Percentiles rank a stretch among this genome's conserved stretches.
Evolutionary conservation across 30 jellyfish, hydroid and myxozoan species (phyloP).

Genomic region (Pseudorhiza aurosa): DNA sequence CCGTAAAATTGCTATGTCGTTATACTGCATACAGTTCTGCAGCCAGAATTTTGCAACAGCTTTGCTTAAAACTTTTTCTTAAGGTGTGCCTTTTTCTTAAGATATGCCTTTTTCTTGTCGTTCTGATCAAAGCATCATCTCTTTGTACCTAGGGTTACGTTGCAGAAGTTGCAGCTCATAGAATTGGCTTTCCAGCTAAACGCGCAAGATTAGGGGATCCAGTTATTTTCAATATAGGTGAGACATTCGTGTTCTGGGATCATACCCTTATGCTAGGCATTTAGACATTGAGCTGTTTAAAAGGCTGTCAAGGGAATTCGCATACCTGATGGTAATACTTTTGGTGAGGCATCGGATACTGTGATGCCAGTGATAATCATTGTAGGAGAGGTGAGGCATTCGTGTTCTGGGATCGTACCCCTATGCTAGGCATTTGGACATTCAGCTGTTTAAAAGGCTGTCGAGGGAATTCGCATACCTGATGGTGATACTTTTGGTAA

Average conservation of each 20-base stretch:
- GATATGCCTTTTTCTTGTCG: background rate
- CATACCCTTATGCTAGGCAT: background rate
- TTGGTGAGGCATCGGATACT: background rate
- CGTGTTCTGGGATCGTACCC: background rate
- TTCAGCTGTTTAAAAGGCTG: too few relatives aligned
- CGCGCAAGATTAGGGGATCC: slow-evolving; percentile 70
- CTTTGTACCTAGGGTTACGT: slow-evolving; percentile 65
- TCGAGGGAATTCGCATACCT: too few relatives aligned
- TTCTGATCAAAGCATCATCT: too few relatives aligned
- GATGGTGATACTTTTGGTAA: too few relatives aligned
- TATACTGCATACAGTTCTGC: too few relatives aligned
- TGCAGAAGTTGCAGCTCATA: slow-evolving; percentile 66
- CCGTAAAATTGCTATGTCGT: too few relatives aligned
- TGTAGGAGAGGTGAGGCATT: background rate
- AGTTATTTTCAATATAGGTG: slow-evolving; percentile 69
- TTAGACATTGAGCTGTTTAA: too few relatives aligned
- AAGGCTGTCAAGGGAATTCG: too few relatives aligned
- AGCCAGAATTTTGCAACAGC: too few relatives aligned
- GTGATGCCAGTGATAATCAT: too few relatives aligned
- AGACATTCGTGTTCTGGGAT: background rate
- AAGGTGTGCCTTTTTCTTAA: background rate
- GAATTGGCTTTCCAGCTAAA: slow-evolving; percentile 77
- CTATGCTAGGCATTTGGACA: background rate
- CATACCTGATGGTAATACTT: background rate
- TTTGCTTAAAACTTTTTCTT: too few relatives aligned